Conservation (phyloP, 2,113 vertebrate genomes). For the Ceyx cyanopectus region DNA sequence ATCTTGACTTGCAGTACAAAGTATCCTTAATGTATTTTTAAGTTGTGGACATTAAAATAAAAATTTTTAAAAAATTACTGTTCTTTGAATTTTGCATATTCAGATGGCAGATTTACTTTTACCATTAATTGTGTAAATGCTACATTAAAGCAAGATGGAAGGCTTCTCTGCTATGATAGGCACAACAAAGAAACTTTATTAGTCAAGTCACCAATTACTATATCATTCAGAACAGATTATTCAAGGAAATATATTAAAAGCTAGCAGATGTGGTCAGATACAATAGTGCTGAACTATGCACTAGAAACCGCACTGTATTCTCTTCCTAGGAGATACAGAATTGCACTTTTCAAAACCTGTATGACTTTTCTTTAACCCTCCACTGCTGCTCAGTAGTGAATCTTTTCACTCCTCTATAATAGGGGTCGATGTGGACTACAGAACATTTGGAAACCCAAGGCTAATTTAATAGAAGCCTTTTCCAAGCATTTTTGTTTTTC, state of each 20-base stretch:
- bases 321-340: conserved; percentile 26
- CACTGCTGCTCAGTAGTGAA: conserved; percentile 7
- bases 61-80: neutral
- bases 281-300: conserved; percentile 41
- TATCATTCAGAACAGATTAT: conserved; percentile 73
- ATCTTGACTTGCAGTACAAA: neutral
- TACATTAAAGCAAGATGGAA: conserved; percentile 35
- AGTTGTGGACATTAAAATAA: neutral
- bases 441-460: conserved; percentile 25
- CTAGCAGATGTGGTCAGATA: conserved; percentile 57
- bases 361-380: conserved; percentile 48
- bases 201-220: conserved; percentile 74
- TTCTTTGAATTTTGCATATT: conserved; percentile 43
- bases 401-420: conserved; percentile 6
- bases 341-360: conserved; percentile 39
- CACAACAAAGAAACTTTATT: conserved; percentile 74
- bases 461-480: conserved; percentile 58
- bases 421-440: conserved; percentile 29
- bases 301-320: conserved; percentile 17
- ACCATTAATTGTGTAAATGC: conserved; percentile 46
- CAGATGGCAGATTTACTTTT: conserved; percentile 3
- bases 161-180: conserved; percentile 25
- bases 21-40: conserved; percentile 45
- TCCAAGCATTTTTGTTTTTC: neutral
- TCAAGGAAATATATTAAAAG: conserved; percentile 66